Percentiles rank a stretch among this genome's conserved stretches.
Evolutionary conservation across 2,113 vertebrate species (phyloP).

Genomic region (Entelurus aequoreus): DNA sequence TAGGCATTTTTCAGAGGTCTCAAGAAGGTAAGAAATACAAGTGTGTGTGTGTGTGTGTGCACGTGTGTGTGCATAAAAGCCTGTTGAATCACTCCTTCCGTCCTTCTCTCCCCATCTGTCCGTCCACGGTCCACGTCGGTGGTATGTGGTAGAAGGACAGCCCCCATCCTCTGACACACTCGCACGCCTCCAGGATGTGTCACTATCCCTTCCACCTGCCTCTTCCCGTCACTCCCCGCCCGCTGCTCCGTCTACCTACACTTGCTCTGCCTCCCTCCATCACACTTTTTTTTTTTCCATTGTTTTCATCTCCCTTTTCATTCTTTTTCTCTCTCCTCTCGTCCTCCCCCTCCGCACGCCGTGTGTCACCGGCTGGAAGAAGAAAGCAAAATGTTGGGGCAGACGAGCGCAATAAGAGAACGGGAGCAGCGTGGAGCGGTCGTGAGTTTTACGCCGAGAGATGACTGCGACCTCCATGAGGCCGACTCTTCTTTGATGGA

Average conservation of each 20-base stretch:
- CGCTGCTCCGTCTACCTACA: conserved; percentile 52
- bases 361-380: conserved; percentile 49
- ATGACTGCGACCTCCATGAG: conserved; percentile 19
- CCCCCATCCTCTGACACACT: conserved; percentile 53
- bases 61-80: conserved; percentile 6
- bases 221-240: conserved; percentile 48
- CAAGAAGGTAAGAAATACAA: no score
- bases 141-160: conserved; percentile 42
- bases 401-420: conserved; percentile 21
- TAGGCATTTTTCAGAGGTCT: no score
- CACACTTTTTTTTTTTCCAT: not conserved
- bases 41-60: no score
- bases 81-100: conserved; percentile 54
- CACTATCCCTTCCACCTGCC: conserved; percentile 59
- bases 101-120: conserved; percentile 24
- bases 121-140: conserved; percentile 45
- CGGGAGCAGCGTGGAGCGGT: conserved; percentile 16
- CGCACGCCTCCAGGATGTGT: conserved; percentile 60
- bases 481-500: conserved; percentile 48
- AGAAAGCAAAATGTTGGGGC: conserved; percentile 41
- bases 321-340: conserved; percentile 25
- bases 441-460: conserved; percentile 17
- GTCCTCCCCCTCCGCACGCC: conserved; percentile 25
- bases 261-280: conserved; percentile 11
- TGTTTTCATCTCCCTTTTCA: not conserved